Conservation (phyloP, 2,113 vertebrate species). For the Leucosticte australis region DNA sequence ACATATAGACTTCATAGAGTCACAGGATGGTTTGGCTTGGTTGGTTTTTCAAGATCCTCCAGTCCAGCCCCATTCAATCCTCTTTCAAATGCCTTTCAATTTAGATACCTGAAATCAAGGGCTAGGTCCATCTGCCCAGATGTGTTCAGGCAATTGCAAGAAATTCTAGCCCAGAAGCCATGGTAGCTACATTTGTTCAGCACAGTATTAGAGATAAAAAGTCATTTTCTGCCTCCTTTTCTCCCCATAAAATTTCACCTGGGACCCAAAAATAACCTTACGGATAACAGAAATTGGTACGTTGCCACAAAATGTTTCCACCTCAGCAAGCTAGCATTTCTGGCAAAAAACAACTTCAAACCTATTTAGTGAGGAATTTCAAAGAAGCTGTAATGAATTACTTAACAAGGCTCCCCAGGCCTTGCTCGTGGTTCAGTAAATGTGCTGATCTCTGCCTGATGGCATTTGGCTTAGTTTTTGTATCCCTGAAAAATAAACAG, state of each 20-base stretch:
- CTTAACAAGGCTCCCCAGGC: not conserved
- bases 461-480: conserved; percentile 27
- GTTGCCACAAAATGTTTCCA: not conserved
- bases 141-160: not conserved
- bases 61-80: not conserved
- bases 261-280: not conserved
- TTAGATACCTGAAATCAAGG: not conserved
- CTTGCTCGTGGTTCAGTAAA: not conserved
- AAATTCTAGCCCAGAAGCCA: not conserved
- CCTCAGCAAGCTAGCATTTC: not conserved
- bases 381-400: not conserved
- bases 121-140: not conserved
- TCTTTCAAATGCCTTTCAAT: not conserved
- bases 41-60: not conserved
- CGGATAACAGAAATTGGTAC: not conserved
- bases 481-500: conserved; percentile 32
- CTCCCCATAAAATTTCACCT: not conserved
- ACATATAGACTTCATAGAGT: not conserved
- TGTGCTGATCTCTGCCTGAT: conserved; percentile 20
- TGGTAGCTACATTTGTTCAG: not conserved
- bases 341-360: not conserved
- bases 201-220: not conserved
- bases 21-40: not conserved
- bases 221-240: not conserved
- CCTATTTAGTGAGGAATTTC: not conserved